Evolutionary conservation across 2,888 invertebrate species (phyloP).

Genomic region (Erpobdella octoculata): DNA sequence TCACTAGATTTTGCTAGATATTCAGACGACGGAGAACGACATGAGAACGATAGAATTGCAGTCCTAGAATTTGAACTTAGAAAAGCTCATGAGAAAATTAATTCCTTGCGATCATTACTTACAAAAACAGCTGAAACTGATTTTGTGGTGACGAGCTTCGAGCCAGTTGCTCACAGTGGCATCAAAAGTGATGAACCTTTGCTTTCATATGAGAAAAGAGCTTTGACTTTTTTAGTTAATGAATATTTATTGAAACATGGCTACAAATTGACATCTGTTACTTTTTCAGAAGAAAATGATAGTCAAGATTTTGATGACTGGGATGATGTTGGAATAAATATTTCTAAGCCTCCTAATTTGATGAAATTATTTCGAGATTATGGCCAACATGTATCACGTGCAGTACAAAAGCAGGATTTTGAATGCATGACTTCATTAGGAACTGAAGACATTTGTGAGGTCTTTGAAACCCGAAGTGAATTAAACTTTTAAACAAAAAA

Average conservation of each 20-base stretch:
- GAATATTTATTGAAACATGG: slow-evolving; percentile 71
- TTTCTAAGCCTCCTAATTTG: slow-evolving; percentile 70
- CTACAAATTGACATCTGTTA: slow-evolving; percentile 78
- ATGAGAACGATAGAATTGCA: slow-evolving; percentile 71
- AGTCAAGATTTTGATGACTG: slow-evolving; percentile 85
- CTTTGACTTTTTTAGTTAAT: slow-evolving; percentile 76
- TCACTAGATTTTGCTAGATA: slow-evolving; percentile 75
- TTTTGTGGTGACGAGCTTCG: neutral
- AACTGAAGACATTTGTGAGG: no score
- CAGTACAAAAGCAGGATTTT: slow-evolving; percentile 40
- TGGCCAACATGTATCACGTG: slow-evolving; percentile 44
- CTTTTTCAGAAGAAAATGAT: slow-evolving; percentile 82
- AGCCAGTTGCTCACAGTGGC: slow-evolving; percentile 18
- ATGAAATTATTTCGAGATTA: slow-evolving; percentile 55
- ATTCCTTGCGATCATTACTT: slow-evolving; percentile 69
- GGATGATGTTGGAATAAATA: slow-evolving; percentile 82
- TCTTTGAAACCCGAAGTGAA: no score
- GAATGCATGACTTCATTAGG: slow-evolving; percentile 31
- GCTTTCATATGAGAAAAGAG: slow-evolving; percentile 73
- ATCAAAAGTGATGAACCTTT: slow-evolving; percentile 49
- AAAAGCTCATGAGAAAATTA: slow-evolving; percentile 78
- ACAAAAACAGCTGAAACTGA: slow-evolving; percentile 56
- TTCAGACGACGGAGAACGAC: slow-evolving; percentile 74
- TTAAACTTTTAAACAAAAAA: neutral
- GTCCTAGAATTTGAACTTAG: slow-evolving; percentile 78